These are phyloP conservation scores for Alethe castanea DNA, from an alignment of 2,113 vertebrate genomes.

Conservation along the genomic window DNA sequence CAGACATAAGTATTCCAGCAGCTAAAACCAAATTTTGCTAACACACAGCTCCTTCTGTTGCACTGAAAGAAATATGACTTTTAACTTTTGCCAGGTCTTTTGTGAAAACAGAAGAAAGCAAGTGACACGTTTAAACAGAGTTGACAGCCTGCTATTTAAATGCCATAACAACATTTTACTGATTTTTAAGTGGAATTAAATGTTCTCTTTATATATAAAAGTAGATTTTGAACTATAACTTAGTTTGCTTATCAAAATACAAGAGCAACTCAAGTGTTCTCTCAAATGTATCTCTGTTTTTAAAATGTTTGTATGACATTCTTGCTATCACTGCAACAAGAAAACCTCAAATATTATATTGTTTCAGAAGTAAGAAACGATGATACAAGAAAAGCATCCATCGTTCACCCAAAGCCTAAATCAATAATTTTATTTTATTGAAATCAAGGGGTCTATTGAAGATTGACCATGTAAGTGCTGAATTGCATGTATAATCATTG, in stretches of 20 bases:
- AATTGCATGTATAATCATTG: background rate
- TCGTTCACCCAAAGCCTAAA: background rate
- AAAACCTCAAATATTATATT: background rate
- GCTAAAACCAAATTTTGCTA: background rate
- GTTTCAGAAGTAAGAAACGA: background rate
- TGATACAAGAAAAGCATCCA: background rate
- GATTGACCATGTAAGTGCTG: background rate
- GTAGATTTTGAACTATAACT: slow-evolving; percentile 2
- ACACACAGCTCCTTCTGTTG: background rate
- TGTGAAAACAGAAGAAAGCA: background rate
- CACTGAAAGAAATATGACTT: background rate
- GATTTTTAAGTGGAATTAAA: background rate
- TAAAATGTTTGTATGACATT: background rate
- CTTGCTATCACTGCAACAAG: background rate
- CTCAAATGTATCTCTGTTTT: background rate
- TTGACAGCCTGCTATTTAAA: slow-evolving; percentile 3
- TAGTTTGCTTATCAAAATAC: background rate
- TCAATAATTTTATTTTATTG: background rate
- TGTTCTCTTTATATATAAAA: background rate
- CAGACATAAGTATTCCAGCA: background rate
- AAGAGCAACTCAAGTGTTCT: background rate
- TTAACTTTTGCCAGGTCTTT: slow-evolving; percentile 36
- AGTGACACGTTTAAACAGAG: background rate
- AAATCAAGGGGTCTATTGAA: background rate
- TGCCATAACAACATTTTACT: background rate